phyloP scores from a whole-genome alignment of 2,797 vertebrate genomes.

The Cynodonichthys magdalenae region DNA sequence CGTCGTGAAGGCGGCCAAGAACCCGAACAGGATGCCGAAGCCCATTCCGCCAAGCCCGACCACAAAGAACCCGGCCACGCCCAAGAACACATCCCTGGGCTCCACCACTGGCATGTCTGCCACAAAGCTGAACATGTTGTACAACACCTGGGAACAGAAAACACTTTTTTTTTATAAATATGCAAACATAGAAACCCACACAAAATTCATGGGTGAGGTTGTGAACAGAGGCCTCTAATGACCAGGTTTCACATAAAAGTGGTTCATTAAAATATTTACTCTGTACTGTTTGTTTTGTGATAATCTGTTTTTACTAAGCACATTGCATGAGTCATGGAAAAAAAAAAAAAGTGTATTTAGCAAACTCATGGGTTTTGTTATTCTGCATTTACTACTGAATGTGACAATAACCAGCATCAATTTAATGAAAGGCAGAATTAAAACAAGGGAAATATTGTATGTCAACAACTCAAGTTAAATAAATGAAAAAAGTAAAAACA shows the following conservation, averaged over 20 bases:
- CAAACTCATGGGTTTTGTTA: constrained; percentile 1
- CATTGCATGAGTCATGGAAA: constrained; percentile 29
- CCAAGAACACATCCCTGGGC: constrained; percentile 89
- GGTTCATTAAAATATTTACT: constrained; percentile 58
- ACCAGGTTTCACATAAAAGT: constrained; percentile 37
- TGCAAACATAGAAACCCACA: neutral
- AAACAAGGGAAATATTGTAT: no score
- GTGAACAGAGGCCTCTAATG: constrained; percentile 25
- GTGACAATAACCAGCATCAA: no score
- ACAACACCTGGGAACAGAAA: constrained; percentile 84
- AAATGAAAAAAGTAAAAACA: no score
- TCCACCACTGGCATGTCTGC: constrained; percentile 90
- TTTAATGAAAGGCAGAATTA: no score
- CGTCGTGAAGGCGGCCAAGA: constrained; percentile 94
- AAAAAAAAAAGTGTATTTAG: constrained; percentile 9
- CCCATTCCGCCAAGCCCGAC: constrained; percentile 91
- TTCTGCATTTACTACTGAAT: neutral
- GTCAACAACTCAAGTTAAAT: no score
- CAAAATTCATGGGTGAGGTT: constrained; percentile 29
- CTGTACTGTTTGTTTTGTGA: constrained; percentile 52
- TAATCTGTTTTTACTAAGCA: constrained; percentile 32
- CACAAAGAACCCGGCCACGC: constrained; percentile 90
- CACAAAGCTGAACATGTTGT: constrained; percentile 96
- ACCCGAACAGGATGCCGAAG: constrained; percentile 92
- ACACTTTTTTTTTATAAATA: neutral